Base-by-base conservation (phyloP, 2,797 vertebrate species). In the Schizopygopsis malacanthus region DNA sequence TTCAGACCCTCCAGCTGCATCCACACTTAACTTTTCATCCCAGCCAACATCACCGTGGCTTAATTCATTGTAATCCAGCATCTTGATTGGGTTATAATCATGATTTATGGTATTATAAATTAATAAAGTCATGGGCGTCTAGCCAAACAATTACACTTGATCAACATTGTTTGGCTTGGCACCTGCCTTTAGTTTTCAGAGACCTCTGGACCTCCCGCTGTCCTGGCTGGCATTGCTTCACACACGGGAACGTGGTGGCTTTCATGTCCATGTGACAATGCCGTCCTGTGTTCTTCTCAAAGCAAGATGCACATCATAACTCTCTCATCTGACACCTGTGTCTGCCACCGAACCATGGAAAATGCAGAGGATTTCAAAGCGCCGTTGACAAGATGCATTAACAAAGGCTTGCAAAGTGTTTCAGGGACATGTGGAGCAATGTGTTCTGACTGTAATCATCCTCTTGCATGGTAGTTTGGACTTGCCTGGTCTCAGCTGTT, bases 261-360 rank as follows among this genome's bases (percentile, higher is more conserved):
- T 87, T 88, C 39, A 77, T 65, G 16, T 69, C 77, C 76, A 61
- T 67, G 4, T 83, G 79, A 61, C 59, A 88, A n/a, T 75, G 41
- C 22, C 12, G 8, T 72, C 69, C 81, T 90, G 83, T 85, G 81
- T 43, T 22, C 37, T 37, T 15, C 77, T 85, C 77, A 65, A 79
- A 70, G 72, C 33, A 75, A 79, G 83, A 79, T 59, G 28, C 63
- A 63, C 37, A 22, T 86, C 67, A 82, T 73, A 50, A 61, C 77
- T 73, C 81, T 86, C 82, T 88, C 67, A 87, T 88, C 81, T 87
- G 52, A 85, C 82, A 89, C 70, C 87, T 87, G 86, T 80, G 78
- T 81, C 79, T 72, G 79, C 86, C 73, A 79, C 84, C 80, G 33
- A 84, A 82, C 59, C 47, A 83, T 73, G 79, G 59, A n/a, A 79